Conservation (phyloP, 2,797 vertebrate species). For the Apogon hyalosoma region DNA sequence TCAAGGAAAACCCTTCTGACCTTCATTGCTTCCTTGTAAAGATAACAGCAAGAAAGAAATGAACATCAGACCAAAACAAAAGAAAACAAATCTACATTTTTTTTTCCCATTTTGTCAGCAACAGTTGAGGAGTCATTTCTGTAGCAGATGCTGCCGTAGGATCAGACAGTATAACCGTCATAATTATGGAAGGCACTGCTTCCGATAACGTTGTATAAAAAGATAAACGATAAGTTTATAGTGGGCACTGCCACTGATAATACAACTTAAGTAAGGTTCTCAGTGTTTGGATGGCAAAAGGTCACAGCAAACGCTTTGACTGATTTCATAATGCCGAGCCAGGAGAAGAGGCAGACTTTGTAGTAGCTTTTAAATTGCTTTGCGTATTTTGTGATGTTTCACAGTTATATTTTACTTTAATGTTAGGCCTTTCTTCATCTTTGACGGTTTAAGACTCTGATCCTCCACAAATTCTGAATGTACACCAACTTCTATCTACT, state of each 20-base stretch:
- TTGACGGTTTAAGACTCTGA: not conserved
- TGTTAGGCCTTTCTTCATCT: conserved; percentile 8
- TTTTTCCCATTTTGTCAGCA: conserved; percentile 56
- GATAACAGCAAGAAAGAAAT: not conserved
- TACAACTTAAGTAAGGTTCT: conserved; percentile 85
- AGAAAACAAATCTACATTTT: not conserved
- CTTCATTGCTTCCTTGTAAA: conserved; percentile 21
- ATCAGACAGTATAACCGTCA: conserved; percentile 99
- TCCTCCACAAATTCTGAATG: not conserved
- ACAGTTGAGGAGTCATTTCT: conserved; percentile 78
- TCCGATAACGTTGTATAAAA: conserved; percentile 95
- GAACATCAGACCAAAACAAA: not conserved
- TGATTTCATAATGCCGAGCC: not conserved
- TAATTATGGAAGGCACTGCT: conserved; percentile 99
- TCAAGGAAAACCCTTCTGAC: not conserved
- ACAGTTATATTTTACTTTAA: not conserved
- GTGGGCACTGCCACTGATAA: conserved; percentile 99
- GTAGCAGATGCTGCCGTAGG: conserved; percentile 98
- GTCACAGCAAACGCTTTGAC: conserved; percentile 37
- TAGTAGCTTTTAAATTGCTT: conserved; percentile 18
- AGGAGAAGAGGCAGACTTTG: conserved; percentile 14
- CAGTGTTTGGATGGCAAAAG: conserved; percentile 79
- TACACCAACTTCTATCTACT: conserved; percentile 22
- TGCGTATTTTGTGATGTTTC: conserved; percentile 20
- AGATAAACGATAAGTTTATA: conserved; percentile 92